Evolutionary conservation across 2,113 vertebrate species (phyloP), one percentile per base, ranked within the genome.

Genomic region (Hucho hucho): DNA sequence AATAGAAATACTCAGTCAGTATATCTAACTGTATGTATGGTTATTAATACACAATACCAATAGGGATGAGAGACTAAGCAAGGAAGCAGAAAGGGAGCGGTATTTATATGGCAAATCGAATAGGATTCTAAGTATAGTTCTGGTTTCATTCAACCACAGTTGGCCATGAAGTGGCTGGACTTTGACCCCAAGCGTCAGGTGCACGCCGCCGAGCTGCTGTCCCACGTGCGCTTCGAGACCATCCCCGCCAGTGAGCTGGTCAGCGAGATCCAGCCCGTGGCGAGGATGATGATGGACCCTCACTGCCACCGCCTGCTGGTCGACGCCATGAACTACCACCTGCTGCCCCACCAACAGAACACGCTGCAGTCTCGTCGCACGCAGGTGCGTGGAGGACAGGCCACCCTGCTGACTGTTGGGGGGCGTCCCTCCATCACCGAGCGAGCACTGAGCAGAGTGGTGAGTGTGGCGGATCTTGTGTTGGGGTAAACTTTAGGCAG

Each of bases 321-420:
- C 73, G 93, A 95, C 20, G 95, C 95, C 66, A 95, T 96, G 95
- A 96, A 95, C 90, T 95, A 96, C 89, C 95, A 96, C 90, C 90
- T 96, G 70, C 92, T 96, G 70, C 95, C 94, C 6, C 88, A 93
- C 85, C 94, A 95, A 88, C 94, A 96, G 80, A 96, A 95, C 80
- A 84, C 82, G 5, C 89, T 95, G 74, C 95, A 95, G 89, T 95
- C 94, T 53, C 77, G 79, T 1, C 94, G 94, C 79, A 94, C 94
- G 0, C 91, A 91, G 76, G 91, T 95, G 69, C 89, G 93, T 2
- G 93, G 88, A 18, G 86, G 92, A 25, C 93, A 93, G 73, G 90
- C 80, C 29, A 92, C 93, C 3, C 87, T 96, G 80, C 86, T 95
- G 61, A 91, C 89, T 7, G 73, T 93, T 0, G 95, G 95, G 0